Evolutionary conservation across 2,797 vertebrate genomes (phyloP).

Genomic region (Gouania willdenowi): DNA sequence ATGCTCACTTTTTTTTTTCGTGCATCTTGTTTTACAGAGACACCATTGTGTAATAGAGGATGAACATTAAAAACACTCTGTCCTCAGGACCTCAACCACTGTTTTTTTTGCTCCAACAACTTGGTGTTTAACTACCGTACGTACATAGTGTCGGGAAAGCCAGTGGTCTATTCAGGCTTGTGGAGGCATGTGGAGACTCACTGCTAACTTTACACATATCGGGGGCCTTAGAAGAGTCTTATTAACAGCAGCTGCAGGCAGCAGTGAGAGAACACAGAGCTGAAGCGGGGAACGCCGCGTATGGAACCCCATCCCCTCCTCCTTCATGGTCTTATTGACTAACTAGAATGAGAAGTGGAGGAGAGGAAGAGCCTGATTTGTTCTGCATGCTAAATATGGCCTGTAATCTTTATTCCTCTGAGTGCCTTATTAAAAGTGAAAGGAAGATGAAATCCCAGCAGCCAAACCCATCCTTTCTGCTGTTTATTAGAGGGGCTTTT

Average conservation of each 20-base stretch:
- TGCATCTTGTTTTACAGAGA: slow-evolving; percentile 68
- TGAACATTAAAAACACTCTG: slow-evolving; percentile 49
- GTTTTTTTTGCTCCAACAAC: slow-evolving; percentile 29
- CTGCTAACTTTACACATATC: slow-evolving; percentile 36
- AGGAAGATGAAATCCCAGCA: slow-evolving; percentile 74
- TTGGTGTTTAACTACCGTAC: slow-evolving; percentile 19
- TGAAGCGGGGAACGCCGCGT: slow-evolving; percentile 60
- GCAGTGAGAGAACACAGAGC: slow-evolving; percentile 45
- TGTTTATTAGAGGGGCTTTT: slow-evolving; percentile 76
- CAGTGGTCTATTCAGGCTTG: slow-evolving; percentile 33
- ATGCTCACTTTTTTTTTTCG: slow-evolving; percentile 54
- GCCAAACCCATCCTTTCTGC: slow-evolving; percentile 71
- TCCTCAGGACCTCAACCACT: slow-evolving; percentile 40
- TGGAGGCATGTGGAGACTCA: slow-evolving; percentile 26
- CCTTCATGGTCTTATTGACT: slow-evolving; percentile 72
- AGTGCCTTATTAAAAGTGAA: slow-evolving; percentile 76
- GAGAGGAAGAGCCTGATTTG: slow-evolving; percentile 78
- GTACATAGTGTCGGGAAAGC: slow-evolving; percentile 21
- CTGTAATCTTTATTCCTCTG: slow-evolving; percentile 75
- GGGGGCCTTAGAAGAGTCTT: slow-evolving; percentile 43
- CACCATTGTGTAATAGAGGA: slow-evolving; percentile 64
- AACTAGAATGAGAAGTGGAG: slow-evolving; percentile 75
- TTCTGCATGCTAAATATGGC: slow-evolving; percentile 86
- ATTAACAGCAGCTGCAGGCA: slow-evolving; percentile 68
- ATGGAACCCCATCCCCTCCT: slow-evolving; percentile 18